Conservation (phyloP, 2,888 invertebrate species). For the Philhelius pedissequus region DNA sequence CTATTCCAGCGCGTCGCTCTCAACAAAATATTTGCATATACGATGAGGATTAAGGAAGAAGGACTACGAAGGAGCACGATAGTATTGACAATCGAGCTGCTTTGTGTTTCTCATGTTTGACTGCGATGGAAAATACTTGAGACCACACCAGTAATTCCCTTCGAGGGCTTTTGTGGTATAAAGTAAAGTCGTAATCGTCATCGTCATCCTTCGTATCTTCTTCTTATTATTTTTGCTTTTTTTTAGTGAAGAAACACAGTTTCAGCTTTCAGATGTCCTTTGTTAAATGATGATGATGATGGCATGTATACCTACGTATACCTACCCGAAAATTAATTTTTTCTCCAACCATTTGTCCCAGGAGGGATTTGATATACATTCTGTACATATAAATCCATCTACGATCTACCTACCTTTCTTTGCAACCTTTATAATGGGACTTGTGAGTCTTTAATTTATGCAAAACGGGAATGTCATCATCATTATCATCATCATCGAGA, state of each 20-base stretch:
- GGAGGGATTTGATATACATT: background rate
- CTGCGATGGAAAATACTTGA: slow-evolving; percentile 47
- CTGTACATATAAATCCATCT: background rate
- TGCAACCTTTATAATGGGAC: background rate
- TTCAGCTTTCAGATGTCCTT: slow-evolving; percentile 33
- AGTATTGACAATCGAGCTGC: slow-evolving; percentile 17
- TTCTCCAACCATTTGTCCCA: background rate
- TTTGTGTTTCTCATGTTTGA: slow-evolving; percentile 14
- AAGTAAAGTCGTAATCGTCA: background rate
- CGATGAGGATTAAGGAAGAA: background rate
- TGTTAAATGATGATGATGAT: background rate
- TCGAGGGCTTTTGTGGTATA: slow-evolving; percentile 33
- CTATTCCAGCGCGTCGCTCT: slow-evolving; percentile 46
- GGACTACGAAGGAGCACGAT: background rate
- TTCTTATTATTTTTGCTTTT: too few species aligned
- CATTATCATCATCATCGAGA: slow-evolving; percentile 62
- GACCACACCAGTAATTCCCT: slow-evolving; percentile 37
- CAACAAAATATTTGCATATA: slow-evolving; percentile 54
- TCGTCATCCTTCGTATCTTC: slow-evolving; percentile 21
- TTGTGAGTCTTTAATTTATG: slow-evolving; percentile 59
- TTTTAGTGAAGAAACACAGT: background rate
- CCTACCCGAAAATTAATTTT: slow-evolving; percentile 11
- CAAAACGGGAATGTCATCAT: slow-evolving; percentile 62
- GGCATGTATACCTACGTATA: too few species aligned
- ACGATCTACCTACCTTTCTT: background rate